Conservation (phyloP, 2,113 vertebrate genomes). For the Trogon surrucura region DNA sequence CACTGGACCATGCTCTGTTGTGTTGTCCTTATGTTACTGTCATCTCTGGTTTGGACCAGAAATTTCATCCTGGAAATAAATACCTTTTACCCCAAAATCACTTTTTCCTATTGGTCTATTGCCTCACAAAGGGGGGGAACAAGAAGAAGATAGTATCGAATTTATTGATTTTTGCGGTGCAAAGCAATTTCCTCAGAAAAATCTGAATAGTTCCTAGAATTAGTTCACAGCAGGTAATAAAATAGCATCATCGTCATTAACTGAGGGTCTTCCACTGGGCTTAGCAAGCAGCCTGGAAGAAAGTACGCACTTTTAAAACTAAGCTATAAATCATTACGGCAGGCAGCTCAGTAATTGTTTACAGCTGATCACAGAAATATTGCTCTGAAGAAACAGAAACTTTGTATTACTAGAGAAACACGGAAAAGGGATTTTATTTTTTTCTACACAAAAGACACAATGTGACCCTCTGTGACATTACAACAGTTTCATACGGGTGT, state of each 20-base stretch:
- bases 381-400: neutral
- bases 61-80: neutral
- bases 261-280: slow-evolving; percentile 42
- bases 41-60: slow-evolving; percentile 12
- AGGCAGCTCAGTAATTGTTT: slow-evolving; percentile 53
- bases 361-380: slow-evolving; percentile 46
- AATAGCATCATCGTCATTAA: slow-evolving; percentile 35
- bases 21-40: neutral
- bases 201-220: slow-evolving; percentile 44
- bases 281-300: slow-evolving; percentile 45
- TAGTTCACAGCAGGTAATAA: slow-evolving; percentile 60
- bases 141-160: neutral
- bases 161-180: slow-evolving; percentile 35
- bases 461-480: neutral
- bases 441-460: neutral
- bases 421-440: neutral
- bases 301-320: slow-evolving; percentile 19
- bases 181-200: slow-evolving; percentile 45
- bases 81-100: neutral
- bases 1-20: neutral
- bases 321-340: slow-evolving; percentile 40
- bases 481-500: neutral
- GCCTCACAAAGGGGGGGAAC: neutral
- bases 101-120: neutral
- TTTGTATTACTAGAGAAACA: neutral